Evolutionary conservation across 2,888 invertebrate genomes (phyloP).

Genomic region (Leptinotarsa tumamoca): DNA sequence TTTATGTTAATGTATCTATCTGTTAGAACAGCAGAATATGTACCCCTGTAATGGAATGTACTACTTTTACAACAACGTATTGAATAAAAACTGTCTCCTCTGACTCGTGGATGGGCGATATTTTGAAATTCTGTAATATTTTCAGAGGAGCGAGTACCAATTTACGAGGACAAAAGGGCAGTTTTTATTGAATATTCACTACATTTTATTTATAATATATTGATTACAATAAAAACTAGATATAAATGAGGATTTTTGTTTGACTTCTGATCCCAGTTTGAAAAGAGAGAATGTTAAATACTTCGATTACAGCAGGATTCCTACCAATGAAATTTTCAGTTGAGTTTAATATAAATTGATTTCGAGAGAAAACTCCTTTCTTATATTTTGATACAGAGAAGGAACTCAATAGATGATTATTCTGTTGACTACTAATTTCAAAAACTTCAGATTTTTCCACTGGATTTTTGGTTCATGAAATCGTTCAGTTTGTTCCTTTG

Average conservation of each 20-base stretch:
- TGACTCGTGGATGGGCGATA: constrained; percentile 30
- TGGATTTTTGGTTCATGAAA: too few relatives aligned
- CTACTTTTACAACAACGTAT: constrained; percentile 16
- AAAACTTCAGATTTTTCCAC: too few relatives aligned
- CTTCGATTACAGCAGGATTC: too few relatives aligned
- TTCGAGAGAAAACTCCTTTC: too few relatives aligned
- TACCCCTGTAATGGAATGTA: constrained; percentile 29
- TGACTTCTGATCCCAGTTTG: background rate
- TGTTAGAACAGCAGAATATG: constrained; percentile 41
- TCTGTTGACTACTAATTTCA: too few relatives aligned
- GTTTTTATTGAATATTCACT: constrained; percentile 36
- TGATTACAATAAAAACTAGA: constrained; percentile 38
- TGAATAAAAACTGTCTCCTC: constrained; percentile 30
- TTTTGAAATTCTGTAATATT: constrained; percentile 40
- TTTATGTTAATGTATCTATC: constrained; percentile 43
- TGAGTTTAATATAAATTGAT: too few relatives aligned
- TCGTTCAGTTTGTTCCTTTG: too few relatives aligned
- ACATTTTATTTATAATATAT: constrained; percentile 37
- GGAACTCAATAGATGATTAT: too few relatives aligned
- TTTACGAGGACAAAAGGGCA: constrained; percentile 27
- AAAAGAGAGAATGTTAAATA: too few relatives aligned
- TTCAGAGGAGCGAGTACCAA: constrained; percentile 26
- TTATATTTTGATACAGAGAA: too few relatives aligned
- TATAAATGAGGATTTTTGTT: constrained; percentile 28
- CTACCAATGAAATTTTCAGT: too few relatives aligned